Evolutionary conservation across 2,797 vertebrate genomes (phyloP), one percentile per base, ranked within the genome.

Genomic region (Trachurus trachurus): DNA sequence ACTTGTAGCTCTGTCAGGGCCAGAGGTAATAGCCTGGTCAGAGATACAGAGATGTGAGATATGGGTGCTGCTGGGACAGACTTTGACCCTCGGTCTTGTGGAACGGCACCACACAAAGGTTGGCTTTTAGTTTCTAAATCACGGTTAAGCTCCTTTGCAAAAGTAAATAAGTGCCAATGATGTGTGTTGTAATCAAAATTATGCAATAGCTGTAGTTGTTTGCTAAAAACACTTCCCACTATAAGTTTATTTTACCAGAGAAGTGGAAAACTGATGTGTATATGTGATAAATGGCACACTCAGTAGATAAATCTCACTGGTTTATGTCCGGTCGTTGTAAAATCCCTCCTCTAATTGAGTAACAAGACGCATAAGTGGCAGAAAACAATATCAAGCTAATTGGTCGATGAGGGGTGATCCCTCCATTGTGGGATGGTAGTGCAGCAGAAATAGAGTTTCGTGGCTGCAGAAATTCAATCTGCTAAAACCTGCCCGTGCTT

Each of bases 61-160:
- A 80, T n/a, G 65, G 59, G 66, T 75, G 64, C 47, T 49, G 63
- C 77, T 37, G 45, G 39, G n/a, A 61, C 17, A 71, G 89, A 94
- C 90, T 93, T 93, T 89, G 87, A 93, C 80, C 87, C 81, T 83
- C 26, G 79, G 74, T 70, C 79, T 72, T 58, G 9, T 57, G 37
- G 17, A 52, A 52, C 16, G 66, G 37, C 42, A 8, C 19, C 59
- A 54, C 5, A n/a, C 61, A 29, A 22, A 45, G 39, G 53, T 5
- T 66, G 47, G 42, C 66, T 17, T 17, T 60, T 50, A 59, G n/a
- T n/a, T 60, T 50, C 47, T 10, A 17, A 21, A 57, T 6, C 22
- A 15, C 3, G 53, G 50, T 56, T 22, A 5, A 56, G 69, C 40
- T 69, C 16, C 63, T 73, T 54, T 40, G n/a, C 7, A 53, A 11